Base-by-base conservation (phyloP, 2,797 vertebrate species). In the Aeoliscus strigatus region DNA sequence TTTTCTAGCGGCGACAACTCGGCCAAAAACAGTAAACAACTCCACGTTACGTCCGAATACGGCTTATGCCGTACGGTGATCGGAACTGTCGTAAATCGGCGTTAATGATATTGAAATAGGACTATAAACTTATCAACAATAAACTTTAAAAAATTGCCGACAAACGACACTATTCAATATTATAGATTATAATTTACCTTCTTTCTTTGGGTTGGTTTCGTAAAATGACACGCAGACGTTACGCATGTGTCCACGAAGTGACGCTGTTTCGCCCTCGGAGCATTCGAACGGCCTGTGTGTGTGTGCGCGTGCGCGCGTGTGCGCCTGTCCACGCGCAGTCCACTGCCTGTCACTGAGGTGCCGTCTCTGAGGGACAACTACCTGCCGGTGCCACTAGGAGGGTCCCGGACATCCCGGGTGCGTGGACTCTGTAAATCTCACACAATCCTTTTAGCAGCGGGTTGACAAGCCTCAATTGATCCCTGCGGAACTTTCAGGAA, bases 401-500 rank as follows among this genome's bases (percentile, higher is more conserved):
- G 27, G 40, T 59, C 11, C 59, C 11, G 24, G 45, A 38, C 3
- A 12, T 21, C 40, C 18, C 31, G 27, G 40, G 1, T 30, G 62
- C 48, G 15, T 56, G 50, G 51, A 29, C 48, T 58, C 50, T 2
- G 40, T 71, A 80, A 80, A 68, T 40, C 77, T 80, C 37, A 23
- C 9, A 11, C 74, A 86, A 84, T 84, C 81, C 69, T 61, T 65
- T 80, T 38, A 80, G 72, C 72, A 47, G 49, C 31, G 27, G 39
- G 59, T 6, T 44, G 68, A 64, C 62, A 77, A 71, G 77, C 53
- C 56, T 60, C 37, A 62, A 71, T 60, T 40, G 66, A 46, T 56
- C 73, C 66, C 53, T 62, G 52, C 30, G 66, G 62, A 66, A 69
- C 60, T 73, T 79, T 77, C 84, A 81, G 84, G 85, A 84, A 85